Conservation (phyloP, 2,888 invertebrate genomes). For the Biston stratarius region DNA sequence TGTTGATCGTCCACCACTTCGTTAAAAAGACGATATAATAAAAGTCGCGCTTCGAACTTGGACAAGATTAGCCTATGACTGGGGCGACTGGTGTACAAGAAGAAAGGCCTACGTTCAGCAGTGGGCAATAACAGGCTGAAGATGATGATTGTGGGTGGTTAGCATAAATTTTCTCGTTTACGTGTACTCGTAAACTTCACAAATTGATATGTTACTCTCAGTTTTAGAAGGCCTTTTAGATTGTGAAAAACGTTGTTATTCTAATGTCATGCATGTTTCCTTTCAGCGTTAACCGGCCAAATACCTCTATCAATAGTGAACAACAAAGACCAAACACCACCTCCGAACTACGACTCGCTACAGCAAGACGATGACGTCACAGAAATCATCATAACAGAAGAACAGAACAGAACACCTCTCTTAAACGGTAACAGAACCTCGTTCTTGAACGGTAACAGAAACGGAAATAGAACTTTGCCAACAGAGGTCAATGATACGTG, state of each 20-base stretch:
- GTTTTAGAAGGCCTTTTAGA: background rate
- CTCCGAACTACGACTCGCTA: constrained; percentile 72
- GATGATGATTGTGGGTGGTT: too few relatives aligned
- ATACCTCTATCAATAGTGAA: constrained; percentile 66
- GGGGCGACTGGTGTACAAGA: too few relatives aligned
- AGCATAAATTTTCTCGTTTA: too few relatives aligned
- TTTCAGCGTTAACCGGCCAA: constrained; percentile 74
- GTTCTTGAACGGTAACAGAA: constrained; percentile 47
- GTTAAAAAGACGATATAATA: too few relatives aligned
- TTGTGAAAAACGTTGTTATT: background rate
- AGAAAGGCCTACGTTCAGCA: too few relatives aligned
- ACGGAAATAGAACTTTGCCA: constrained; percentile 43
- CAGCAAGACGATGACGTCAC: constrained; percentile 64
- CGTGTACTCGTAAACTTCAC: background rate
- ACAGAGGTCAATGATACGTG: constrained; percentile 63
- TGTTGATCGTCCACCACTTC: too few relatives aligned
- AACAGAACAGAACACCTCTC: constrained; percentile 59
- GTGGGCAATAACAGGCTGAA: too few relatives aligned
- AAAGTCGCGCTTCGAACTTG: too few relatives aligned
- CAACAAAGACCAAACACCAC: constrained; percentile 62
- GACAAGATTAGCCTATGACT: too few relatives aligned
- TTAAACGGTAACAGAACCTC: constrained; percentile 52
- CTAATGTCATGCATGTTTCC: constrained; percentile 8
- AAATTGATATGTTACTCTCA: background rate
- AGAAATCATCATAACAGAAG: constrained; percentile 69